Conservation (phyloP, 2,113 vertebrate species). For the Dromaius novaehollandiae region DNA sequence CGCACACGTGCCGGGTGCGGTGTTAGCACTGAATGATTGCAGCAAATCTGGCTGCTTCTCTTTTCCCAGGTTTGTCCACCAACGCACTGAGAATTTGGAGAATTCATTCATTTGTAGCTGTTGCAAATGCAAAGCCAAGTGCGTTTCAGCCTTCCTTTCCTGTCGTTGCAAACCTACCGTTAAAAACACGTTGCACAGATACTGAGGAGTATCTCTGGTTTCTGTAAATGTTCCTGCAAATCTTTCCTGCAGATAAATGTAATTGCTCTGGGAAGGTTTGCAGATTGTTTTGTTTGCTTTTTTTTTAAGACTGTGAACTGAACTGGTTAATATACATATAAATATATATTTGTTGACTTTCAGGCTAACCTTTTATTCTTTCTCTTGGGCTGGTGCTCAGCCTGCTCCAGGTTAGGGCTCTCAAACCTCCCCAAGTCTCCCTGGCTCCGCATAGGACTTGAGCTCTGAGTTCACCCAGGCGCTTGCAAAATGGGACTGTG, state of each 20-base stretch:
- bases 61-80: not conserved
- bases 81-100: not conserved
- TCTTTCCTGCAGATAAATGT: not conserved
- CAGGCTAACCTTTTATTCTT: not conserved
- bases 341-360: not conserved
- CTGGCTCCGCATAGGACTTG: not conserved
- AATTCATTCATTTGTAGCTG: not conserved
- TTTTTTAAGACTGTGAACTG: not conserved
- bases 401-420: fast-evolving
- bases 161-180: not conserved
- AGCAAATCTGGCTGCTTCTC: not conserved
- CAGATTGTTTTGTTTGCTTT: not conserved
- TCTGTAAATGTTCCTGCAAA: not conserved
- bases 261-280: not conserved
- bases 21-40: fast-evolving
- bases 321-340: not conserved
- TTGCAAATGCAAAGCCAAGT: not conserved
- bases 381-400: not conserved
- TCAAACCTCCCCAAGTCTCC: not conserved
- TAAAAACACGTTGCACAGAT: not conserved
- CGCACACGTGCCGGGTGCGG: not conserved
- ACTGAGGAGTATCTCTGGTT: not conserved
- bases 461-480: not conserved
- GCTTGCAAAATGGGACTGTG: not conserved
- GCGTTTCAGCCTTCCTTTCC: not conserved